These are phyloP conservation scores for Rutpela maculata DNA, from an alignment of 2,888 invertebrate genomes.

Conservation along the genomic window DNA sequence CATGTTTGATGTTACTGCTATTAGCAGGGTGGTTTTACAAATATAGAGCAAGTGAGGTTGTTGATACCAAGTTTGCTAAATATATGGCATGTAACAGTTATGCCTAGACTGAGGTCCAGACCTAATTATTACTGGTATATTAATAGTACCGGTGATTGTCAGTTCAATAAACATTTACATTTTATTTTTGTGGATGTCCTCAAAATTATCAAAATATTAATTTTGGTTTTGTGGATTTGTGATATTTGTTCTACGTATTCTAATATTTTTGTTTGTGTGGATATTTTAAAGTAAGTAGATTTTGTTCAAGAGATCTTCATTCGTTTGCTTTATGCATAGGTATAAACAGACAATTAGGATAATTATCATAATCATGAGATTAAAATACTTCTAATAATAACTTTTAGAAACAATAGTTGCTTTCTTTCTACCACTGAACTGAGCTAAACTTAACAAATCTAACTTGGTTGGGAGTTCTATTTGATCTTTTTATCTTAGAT, in stretches of 20 bases:
- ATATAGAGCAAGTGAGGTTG: slow-evolving; percentile 19
- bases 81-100: slow-evolving; percentile 9
- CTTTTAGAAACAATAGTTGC: too few species aligned
- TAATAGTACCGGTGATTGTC: slow-evolving; percentile 23
- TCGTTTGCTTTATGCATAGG: neutral
- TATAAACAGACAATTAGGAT: too few species aligned
- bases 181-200: too few species aligned
- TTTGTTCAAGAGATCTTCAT: neutral
- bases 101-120: slow-evolving; percentile 16
- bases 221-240: neutral
- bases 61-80: slow-evolving; percentile 25
- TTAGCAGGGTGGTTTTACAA: neutral
- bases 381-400: too few species aligned
- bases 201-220: neutral
- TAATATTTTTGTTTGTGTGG: neutral
- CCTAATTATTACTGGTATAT: slow-evolving; percentile 16
- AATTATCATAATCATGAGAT: neutral
- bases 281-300: neutral
- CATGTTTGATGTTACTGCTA: neutral
- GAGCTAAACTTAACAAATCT: too few species aligned
- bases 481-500: too few species aligned
- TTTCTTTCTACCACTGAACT: too few species aligned
- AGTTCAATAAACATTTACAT: neutral
- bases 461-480: too few species aligned
- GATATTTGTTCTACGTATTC: neutral